Conservation (phyloP, 2,888 invertebrate genomes). For the Argyra leucocephala region DNA sequence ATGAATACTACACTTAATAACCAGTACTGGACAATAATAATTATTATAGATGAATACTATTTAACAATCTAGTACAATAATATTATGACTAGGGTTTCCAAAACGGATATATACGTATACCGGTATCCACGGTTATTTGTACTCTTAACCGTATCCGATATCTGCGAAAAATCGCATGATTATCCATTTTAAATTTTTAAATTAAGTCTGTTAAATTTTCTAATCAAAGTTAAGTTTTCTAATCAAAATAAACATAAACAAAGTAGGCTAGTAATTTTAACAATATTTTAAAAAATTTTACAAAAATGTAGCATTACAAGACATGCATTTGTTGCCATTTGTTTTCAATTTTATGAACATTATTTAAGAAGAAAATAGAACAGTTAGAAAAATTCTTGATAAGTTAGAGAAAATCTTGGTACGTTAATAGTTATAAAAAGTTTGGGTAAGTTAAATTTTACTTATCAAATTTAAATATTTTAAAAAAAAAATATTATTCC, state of each 20-base stretch:
- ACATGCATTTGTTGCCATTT: neutral
- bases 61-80: no score
- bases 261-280: constrained; percentile 9
- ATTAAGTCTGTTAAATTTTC: constrained; percentile 8
- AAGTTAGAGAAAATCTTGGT: no score
- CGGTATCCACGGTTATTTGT: constrained; percentile 7
- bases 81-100: no score
- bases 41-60: no score
- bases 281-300: neutral
- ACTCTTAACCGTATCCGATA: constrained; percentile 9
- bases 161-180: neutral
- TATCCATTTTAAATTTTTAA: constrained; percentile 9
- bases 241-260: no score
- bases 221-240: no score
- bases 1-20: no score
- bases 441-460: constrained; percentile 9
- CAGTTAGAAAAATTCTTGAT: neutral
- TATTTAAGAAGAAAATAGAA: constrained; percentile 1
- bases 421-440: neutral
- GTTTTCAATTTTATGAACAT: constrained; percentile 6
- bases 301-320: constrained; percentile 6
- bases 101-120: neutral
- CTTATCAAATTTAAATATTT: constrained; percentile 7
- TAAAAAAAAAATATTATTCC: neutral
- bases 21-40: no score